phyloP scores from a whole-genome alignment of 1,140 invertebrate genomes.

The Caenorhabditis latens region DNA sequence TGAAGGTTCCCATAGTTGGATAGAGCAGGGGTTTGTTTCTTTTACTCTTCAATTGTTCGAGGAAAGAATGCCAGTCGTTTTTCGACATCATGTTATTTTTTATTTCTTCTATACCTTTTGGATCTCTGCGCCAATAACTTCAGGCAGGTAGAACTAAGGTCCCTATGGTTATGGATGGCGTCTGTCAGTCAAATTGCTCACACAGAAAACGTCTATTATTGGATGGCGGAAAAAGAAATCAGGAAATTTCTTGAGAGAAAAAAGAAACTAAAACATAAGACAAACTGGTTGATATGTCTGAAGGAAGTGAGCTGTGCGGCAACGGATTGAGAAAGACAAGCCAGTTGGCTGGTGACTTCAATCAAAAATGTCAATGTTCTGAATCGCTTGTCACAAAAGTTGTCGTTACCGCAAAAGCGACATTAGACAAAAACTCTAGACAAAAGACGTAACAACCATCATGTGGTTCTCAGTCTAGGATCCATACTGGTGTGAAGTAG shows the following conservation, averaged over 20 bases:
- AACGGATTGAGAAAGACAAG: background rate
- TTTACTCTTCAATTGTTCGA: slow-evolving; percentile 16
- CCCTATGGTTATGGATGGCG: slow-evolving; percentile 9
- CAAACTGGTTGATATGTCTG: slow-evolving; percentile 42
- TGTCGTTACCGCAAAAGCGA: slow-evolving; percentile 40
- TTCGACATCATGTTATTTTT: slow-evolving; percentile 20
- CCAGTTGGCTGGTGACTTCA: slow-evolving; percentile 32
- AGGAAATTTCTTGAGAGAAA: background rate
- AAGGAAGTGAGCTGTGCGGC: slow-evolving; percentile 15
- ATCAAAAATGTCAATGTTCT: slow-evolving; percentile 49
- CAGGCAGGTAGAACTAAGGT: background rate
- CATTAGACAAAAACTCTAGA: slow-evolving; percentile 12
- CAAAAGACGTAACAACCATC: slow-evolving; percentile 33
- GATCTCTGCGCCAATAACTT: background rate
- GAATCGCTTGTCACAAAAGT: slow-evolving; percentile 41
- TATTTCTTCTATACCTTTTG: background rate
- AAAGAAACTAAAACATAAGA: background rate
- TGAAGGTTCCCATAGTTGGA: background rate
- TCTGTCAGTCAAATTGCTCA: slow-evolving; percentile 38
- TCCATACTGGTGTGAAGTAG: background rate
- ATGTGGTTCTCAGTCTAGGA: background rate
- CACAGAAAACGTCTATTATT: slow-evolving; percentile 11
- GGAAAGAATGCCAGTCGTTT: slow-evolving; percentile 27
- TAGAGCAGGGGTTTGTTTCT: background rate
- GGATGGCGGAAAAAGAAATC: slow-evolving; percentile 1